Percentiles rank a stretch among this genome's conserved stretches.
Evolutionary conservation across 2,113 vertebrate genomes (phyloP).

Genomic region (Eolophus roseicapilla): DNA sequence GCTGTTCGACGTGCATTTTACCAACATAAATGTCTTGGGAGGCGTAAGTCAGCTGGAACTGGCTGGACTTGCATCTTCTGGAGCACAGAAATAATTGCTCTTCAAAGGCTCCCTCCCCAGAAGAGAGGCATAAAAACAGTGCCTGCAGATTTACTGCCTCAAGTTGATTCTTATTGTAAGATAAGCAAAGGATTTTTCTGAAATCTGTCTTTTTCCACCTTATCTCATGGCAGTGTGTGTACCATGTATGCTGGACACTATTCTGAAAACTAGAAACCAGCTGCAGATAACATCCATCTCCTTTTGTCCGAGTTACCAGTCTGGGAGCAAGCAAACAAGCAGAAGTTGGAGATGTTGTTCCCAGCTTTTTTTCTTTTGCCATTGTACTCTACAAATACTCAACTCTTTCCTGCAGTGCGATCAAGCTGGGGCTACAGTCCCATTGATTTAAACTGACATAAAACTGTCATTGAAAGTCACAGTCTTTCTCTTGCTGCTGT

Average conservation of each 20-base stretch:
- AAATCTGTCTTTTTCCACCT: background rate
- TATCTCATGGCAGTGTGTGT: background rate
- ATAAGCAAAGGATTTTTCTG: background rate
- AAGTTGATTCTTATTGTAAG: background rate
- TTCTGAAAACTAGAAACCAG: background rate
- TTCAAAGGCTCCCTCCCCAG: background rate
- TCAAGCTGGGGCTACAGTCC: slow-evolving; percentile 11
- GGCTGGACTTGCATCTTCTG: background rate
- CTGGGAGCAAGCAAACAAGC: background rate
- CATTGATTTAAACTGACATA: background rate
- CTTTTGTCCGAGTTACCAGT: background rate
- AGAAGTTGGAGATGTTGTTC: background rate
- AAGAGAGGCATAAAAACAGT: background rate
- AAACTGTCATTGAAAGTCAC: slow-evolving; percentile 24
- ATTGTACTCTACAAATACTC: background rate
- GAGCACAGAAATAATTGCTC: background rate
- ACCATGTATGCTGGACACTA: background rate
- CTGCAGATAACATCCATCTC: background rate
- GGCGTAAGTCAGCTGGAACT: background rate
- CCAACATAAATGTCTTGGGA: background rate
- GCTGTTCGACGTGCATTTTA: background rate
- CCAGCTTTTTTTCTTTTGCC: background rate
- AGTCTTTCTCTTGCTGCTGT: background rate
- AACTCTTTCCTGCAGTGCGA: background rate
- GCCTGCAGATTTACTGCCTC: background rate